phyloP scores from a whole-genome alignment of 2,113 vertebrate genomes.

The Vulpes vulpes region DNA sequence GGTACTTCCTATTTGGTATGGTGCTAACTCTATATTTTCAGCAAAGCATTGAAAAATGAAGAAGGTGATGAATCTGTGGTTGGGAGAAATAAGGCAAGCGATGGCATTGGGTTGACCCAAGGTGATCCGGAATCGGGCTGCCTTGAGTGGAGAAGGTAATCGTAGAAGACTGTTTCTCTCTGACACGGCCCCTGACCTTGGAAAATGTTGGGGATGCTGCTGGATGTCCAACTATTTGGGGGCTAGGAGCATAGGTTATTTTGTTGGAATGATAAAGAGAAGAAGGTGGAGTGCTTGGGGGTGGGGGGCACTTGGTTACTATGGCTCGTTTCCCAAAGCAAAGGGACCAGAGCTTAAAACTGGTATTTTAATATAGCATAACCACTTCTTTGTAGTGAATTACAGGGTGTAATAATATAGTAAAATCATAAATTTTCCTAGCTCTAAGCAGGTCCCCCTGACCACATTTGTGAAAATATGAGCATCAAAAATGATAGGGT shows the following conservation, averaged over 20 bases:
- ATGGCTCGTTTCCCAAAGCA: background rate
- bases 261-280: conserved; percentile 37
- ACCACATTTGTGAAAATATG: background rate
- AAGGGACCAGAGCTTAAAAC: background rate
- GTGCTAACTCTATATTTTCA: background rate
- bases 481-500: background rate
- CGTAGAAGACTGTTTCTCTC: background rate
- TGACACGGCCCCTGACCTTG: background rate
- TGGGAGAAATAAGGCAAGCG: background rate
- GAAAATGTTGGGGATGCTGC: background rate
- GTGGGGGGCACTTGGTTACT: background rate
- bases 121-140: background rate
- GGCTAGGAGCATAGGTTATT: background rate
- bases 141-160: background rate
- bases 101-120: background rate
- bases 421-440: conserved; percentile 19
- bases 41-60: background rate
- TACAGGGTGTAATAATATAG: background rate
- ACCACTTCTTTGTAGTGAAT: background rate
- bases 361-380: background rate
- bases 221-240: background rate
- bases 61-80: background rate
- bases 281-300: background rate
- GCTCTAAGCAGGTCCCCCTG: background rate
- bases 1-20: background rate